Base-by-base conservation (phyloP, 2,797 vertebrate genomes). In the Silurus lanzhouensis region DNA sequence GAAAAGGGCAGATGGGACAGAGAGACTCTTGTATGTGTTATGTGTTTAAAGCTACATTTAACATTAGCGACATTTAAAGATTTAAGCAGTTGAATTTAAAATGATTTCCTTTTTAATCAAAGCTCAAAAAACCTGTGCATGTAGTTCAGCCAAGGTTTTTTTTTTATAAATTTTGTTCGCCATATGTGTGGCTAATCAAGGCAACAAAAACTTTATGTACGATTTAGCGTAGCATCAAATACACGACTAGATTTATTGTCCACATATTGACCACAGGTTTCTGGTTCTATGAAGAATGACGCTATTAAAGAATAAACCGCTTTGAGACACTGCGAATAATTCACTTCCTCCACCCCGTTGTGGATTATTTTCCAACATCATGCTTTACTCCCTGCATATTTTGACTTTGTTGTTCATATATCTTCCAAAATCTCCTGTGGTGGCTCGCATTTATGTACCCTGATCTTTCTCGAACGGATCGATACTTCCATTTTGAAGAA, bases 401-500 rank as follows among this genome's bases (percentile, higher is more conserved):
- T 44, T 84, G 22, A 61, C 44, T 84, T 79, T 79, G 38, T n/a
- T 63, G 9, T 38, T 57, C 46, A 72, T 71, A 38, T 66, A 44
- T 74, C 38, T 78, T 80, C 31, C 31, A 38, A 38, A 38, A 15
- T 25, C 82, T 82, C 60, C 81, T 78, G 86, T 86, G 77, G 83
- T 90, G 87, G 83, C 91, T 92, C 91, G 84, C 93, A 83, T 88
- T 93, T 91, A 93, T 90, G 70, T 90, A 89, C 89, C 88, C 89
- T 89, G 80, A 64, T 83, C 85, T 89, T 88, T 91, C 90, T 90
- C 90, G 89, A 92, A 87, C 88, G 87, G 88, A 94, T 95, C 94
- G 90, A 95, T 95, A 94, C 85, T 87, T 90, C 91, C 89, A 94
- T 95, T 95, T 94, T 92, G 91, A 85, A 84, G 88, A 94, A 94